These are phyloP conservation scores for Acipenser transmontanus DNA, from an alignment of 2,797 vertebrate genomes.

Conservation along the genomic window DNA sequence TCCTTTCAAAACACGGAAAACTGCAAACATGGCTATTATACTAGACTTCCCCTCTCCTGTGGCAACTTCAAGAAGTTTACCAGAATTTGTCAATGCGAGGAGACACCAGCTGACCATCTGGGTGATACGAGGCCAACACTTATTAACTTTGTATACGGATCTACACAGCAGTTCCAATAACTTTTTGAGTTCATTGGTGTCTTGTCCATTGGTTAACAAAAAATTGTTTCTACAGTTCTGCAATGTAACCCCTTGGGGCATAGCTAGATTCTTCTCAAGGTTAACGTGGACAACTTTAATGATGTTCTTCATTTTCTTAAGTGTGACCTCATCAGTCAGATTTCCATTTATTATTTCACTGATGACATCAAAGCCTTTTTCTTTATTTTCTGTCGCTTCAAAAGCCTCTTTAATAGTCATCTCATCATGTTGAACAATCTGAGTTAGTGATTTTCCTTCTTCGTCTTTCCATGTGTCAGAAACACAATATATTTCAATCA, in stretches of 20 bases:
- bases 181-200: conserved; percentile 4
- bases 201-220: too few relatives aligned
- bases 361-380: conserved; percentile 35
- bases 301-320: conserved; percentile 10
- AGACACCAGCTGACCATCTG: conserved; percentile 55
- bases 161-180: neutral
- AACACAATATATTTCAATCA: neutral
- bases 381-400: neutral
- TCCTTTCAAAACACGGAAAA: conserved; percentile 24
- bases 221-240: too few relatives aligned
- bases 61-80: conserved; percentile 39
- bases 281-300: conserved; percentile 6
- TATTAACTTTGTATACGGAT: neutral
- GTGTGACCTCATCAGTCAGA: conserved; percentile 14
- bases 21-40: conserved; percentile 54
- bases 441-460: neutral
- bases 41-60: conserved; percentile 56
- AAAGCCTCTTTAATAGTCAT: neutral
- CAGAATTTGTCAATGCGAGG: conserved; percentile 39
- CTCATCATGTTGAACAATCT: neutral
- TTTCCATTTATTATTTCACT: conserved; percentile 28
- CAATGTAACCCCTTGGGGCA: too few relatives aligned
- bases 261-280: too few relatives aligned
- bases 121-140: conserved; percentile 32
- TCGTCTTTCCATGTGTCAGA: neutral